Base-by-base conservation (phyloP, 2,113 vertebrate genomes). In the Ceyx cyanopectus region DNA sequence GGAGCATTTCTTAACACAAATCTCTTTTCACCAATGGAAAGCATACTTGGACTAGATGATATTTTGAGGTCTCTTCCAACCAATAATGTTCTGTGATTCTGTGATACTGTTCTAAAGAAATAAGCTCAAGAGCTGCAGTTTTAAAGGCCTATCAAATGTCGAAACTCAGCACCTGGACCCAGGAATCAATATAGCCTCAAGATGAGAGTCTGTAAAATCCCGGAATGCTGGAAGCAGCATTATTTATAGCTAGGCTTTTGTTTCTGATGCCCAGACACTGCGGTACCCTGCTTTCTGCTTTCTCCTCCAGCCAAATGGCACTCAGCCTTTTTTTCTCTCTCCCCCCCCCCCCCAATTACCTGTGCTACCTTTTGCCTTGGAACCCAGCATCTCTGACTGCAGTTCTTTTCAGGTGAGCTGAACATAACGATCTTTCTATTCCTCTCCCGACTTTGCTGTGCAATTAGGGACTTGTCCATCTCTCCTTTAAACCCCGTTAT, bases 401-500 rank as follows among this genome's bases (percentile, higher is more conserved):
- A 34, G 1, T 2, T 26, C n/a, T 62, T 77, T 89, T 45, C 57
- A 26, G 74, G 53, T 48, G 7, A 48, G 9, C 12, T 12, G 56
- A 34, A 53, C 0, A 0, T 6, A 26, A 7, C 0, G 0, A 37
- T 32, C 60, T 26, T 54, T 68, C 45, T 23, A 30, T 27, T 37
- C 37, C 37, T 37, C 37, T 37, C 37, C 37, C 37, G 4, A 37
- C 37, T 37, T 9, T 37, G 37, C 37, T 37, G 37, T 37, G 48
- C 81, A 85, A 34, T 66, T 63, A 70, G 46, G 58, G 83, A 57
- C 51, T 12, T 18, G 3, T 17, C 20, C 65, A 12, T 20, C 34
- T 50, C 85, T 70, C 14, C 77, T 92, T 81, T 54, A 62, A 70
- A 43, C 6, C 56, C 93, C 53, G 14, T 67, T 1, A 9, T 0